Evolutionary conservation across 1,140 invertebrate species (phyloP), one percentile per base, ranked within the genome.

Genomic region (Lepidurus arcticus): DNA sequence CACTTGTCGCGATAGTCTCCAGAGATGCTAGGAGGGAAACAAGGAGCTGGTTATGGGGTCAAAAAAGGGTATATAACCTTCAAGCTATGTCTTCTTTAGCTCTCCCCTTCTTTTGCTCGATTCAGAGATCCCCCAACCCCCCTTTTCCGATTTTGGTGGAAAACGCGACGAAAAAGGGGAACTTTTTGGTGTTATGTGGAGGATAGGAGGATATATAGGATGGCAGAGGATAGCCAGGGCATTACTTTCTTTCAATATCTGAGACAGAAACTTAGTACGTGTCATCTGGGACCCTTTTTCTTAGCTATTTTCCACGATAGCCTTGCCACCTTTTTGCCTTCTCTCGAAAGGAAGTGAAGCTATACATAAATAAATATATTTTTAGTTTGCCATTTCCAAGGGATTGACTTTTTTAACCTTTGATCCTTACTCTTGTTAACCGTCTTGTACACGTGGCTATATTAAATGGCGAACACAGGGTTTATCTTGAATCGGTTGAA

Each of bases 181-280:
- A 7, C 53, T 13, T 13, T 65, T n/a, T 4, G 53, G 7, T 65
- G 16, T 65, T 65, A 13, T 65, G 53, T 13, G 13, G 21, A 9
- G 47, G 47, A 21, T 21, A 21, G 47, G 21, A 65, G 21, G 16
- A 65, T 13, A 65, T 21, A 13, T 65, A n/a, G 53, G 53, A 21
- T 65, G 16, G 9, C 16, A 21, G 53, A 65, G 21, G 53, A 65
- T 65, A 65, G 53, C 53, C 34, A 34, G 8, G n/a, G 21, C 53
- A 65, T 65, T 65, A 65, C 53, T 65, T 65, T 65, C 53, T 65
- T 65, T 65, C 53, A 65, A 65, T 65, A 65, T 65, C 53, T 13
- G 53, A 65, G 53, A 65, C 53, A 65, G 53, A 65, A 65, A 65
- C 53, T 65, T 65, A 65, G 53, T 65, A 65, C 53, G 53, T 65